A percentile compares a stretch with the other conserved stretches of the same genome.
phyloP scores from a whole-genome alignment of 2,113 vertebrate genomes.

The Sturnira hondurensis region DNA sequence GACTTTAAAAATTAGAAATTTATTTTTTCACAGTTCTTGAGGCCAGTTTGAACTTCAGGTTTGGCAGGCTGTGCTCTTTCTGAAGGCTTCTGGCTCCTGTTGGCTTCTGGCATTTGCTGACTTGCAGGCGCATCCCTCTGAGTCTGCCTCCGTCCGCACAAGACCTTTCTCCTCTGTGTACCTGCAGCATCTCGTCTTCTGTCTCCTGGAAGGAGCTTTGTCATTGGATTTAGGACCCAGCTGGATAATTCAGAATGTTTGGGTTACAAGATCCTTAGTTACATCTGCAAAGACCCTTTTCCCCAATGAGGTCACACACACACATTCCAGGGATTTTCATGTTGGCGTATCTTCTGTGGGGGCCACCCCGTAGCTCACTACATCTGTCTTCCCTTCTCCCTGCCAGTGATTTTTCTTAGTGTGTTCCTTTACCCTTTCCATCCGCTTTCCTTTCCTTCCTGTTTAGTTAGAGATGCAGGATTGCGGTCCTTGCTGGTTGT shows the following conservation, averaged over 20 bases:
- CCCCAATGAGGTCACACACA: neutral
- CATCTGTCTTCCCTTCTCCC: neutral
- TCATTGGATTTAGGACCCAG: neutral
- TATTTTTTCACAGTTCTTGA: neutral
- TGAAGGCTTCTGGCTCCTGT: too few relatives aligned
- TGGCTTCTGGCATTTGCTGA: neutral
- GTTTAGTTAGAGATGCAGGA: neutral
- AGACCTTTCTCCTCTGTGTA: too few relatives aligned
- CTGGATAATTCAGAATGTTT: neutral
- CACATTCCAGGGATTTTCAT: neutral
- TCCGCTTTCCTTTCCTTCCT: neutral
- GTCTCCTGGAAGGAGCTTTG: neutral
- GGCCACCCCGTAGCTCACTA: neutral
- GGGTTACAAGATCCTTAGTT: neutral
- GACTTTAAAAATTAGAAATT: neutral
- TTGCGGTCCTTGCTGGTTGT: neutral
- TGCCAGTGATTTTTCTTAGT: neutral
- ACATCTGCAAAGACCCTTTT: neutral
- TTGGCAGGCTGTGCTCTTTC: accelerated
- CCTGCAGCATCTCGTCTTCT: neutral
- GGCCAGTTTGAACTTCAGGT: neutral
- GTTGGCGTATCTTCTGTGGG: neutral
- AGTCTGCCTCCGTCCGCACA: neutral
- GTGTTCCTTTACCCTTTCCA: neutral
- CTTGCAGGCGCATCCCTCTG: accelerated